Base-by-base conservation (phyloP, 2,113 vertebrate species). In the Gopherus evgoodei region DNA sequence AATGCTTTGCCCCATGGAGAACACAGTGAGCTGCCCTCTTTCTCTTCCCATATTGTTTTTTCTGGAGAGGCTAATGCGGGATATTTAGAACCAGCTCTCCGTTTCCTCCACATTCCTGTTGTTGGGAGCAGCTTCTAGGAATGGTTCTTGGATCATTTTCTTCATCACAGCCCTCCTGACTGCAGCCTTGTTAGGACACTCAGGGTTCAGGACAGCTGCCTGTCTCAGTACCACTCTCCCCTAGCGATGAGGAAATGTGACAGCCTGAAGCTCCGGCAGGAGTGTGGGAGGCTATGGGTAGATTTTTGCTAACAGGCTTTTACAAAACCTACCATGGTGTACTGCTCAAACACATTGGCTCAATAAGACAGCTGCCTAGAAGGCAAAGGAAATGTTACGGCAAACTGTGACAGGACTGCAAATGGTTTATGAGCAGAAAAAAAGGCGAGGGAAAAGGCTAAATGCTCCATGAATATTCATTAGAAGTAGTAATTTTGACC, bases 231-330 rank as follows among this genome's bases (percentile, higher is more conserved):
- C 44, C 50, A 87, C 2, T 29, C 49, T 50, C 38, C 91, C 29
- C 75, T 57, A 19, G 38, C 1, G 16, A 78, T 56, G 42, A 14
- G 47, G 76, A 69, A 90, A 42, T 2, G 24, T 72, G 78, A 93
- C 92, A 92, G 86, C n/a, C 93, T 92, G 86, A 76, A 84, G 54
- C 87, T 84, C 76, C 65, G 72, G 49, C 80, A 80, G 76, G 35
- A 83, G 38, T 0, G 22, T 76, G 82, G 92, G 86, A 91, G 86
- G 86, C 81, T 57, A 13, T 0, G 1, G 56, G 42, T 2, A 91
- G n/a, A 54, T 57, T 90, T 96, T 94, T 90, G 53, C 25, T 83
- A 94, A 83, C 56, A 44, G 19, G 6, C 17, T 65, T 81, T 54
- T 1, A 6, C 21, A 93, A 88, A 89, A 59, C 35, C 69, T 84